Base-by-base conservation (phyloP, 2,888 invertebrate genomes). In the Tetrapedia diversipes region DNA sequence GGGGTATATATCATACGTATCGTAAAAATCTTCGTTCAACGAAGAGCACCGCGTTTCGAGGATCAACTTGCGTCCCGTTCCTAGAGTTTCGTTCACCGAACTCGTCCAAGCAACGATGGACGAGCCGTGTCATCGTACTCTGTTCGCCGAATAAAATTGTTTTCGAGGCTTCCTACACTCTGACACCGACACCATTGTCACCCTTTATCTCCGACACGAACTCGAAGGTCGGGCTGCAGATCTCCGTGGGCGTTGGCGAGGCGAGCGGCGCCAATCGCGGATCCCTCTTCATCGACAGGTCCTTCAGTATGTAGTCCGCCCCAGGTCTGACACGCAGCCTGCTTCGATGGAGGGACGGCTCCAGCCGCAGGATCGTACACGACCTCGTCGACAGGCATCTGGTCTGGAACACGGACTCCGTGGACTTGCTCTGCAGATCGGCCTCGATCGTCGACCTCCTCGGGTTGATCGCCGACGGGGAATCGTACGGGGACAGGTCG, bases 181-280 rank as follows among this genome's bases (percentile, higher is more conserved):
- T 83, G 4, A 91, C 88, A 22, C 90, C 89, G 4, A 90, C 76
- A 7, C 87, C 87, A 14, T 61, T 83, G 41, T 89, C 88, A 16
- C 81, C 79, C 56, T 89, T 88, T 3, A 90, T 88, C 45, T 90
- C 90, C 3, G 88, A 69, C 29, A 88, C 87, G 6, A 89, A 72
- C 56, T 91, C 91, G 66, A 90, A 88, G 24, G 89, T 89, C 3
- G 90, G 90, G 7, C 90, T 90, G 47, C 87, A 90, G 60, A 90
- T 87, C 10, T 91, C 90, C n/a, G 89, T 89, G 0, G 90, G 89
- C 24, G 90, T 89, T 0, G 89, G 88, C 0, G 80, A 82, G 6
- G 90, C 89, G 4, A 91, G 81, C 0, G 90, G 90, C 0, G 89
- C 90, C 14, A 86, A 54, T 37, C 83, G 86, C 11, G 86, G 45